phyloP scores from a whole-genome alignment of 1,140 invertebrate genomes.

The Drosophila rhopaloa region DNA sequence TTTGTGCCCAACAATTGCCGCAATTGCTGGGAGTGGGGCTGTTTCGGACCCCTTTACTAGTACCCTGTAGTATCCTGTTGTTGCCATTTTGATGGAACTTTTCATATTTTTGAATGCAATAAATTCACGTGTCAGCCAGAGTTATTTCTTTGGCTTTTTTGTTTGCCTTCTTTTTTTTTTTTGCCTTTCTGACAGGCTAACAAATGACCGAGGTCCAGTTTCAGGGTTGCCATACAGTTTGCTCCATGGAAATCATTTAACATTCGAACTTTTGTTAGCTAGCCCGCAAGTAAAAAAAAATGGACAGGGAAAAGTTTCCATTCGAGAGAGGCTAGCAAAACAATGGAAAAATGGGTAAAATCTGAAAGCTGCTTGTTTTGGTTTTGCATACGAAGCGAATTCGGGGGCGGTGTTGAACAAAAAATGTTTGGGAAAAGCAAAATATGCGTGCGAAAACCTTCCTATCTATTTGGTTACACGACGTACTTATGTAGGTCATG shows the following conservation, averaged over 20 bases:
- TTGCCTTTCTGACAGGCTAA: slow-evolving; percentile 48
- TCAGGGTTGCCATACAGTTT: slow-evolving; percentile 49
- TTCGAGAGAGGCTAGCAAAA: slow-evolving; percentile 15
- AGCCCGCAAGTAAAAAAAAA: neutral
- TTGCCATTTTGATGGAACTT: slow-evolving; percentile 39
- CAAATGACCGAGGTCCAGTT: slow-evolving; percentile 43
- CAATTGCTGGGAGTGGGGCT: slow-evolving; percentile 63
- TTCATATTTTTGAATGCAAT: slow-evolving; percentile 63
- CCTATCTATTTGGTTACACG: slow-evolving; percentile 47
- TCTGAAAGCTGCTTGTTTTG: slow-evolving; percentile 55
- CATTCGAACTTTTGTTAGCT: slow-evolving; percentile 41
- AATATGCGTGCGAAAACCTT: slow-evolving; percentile 46
- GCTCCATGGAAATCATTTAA: slow-evolving; percentile 59
- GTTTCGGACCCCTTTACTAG: slow-evolving; percentile 67
- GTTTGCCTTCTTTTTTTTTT: slow-evolving; percentile 10
- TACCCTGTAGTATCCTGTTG: slow-evolving; percentile 16
- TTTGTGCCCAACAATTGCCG: slow-evolving; percentile 53
- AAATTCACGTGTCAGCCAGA: slow-evolving; percentile 61
- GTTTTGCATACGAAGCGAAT: slow-evolving; percentile 27
- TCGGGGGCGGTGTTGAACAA: neutral
- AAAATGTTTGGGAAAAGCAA: slow-evolving; percentile 18
- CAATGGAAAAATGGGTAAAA: slow-evolving; percentile 45
- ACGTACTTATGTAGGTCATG: slow-evolving; percentile 47
- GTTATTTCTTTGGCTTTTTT: slow-evolving; percentile 12
- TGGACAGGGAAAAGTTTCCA: slow-evolving; percentile 28